Evolutionary conservation across 2,113 vertebrate genomes (phyloP), one percentile per base, ranked within the genome.

Genomic region (Rhegmatorhina hoffmannsi): DNA sequence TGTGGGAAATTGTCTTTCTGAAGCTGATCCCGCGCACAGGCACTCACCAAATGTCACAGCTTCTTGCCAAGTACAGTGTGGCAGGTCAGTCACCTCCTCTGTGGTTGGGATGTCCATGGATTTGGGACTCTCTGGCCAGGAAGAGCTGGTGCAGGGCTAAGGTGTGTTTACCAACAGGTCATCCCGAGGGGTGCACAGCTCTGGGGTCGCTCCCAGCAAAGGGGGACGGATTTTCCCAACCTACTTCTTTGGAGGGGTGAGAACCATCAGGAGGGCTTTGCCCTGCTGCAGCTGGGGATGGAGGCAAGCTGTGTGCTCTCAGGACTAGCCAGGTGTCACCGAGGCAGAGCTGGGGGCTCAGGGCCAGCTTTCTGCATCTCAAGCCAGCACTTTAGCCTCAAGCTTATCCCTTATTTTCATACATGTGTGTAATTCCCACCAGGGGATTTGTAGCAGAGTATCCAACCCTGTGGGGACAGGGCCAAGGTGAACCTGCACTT

Each of bases 401-500:
- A 91, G 84, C 75, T 43, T 62, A 55, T 58, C 55, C 68, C 69
- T 95, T 36, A 90, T 95, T 95, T 95, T 85, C 85, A 67, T 92
- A 86, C 13, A 2, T 52, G 47, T 44, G 56, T 47, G 43, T 75
- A 56, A 70, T 92, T 95, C 75, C 72, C 60, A 90, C 21, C 40
- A 24, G 85, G 52, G 47, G 74, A 73, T 25, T 76, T 72, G 77
- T 62, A 13, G 31, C 46, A n/a, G 56, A 75, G 31, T 20, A 10
- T 76, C 64, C 56, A 82, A 26, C 18, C 23, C 50, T 0, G 0
- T 25, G 60, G 63, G 72, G 89, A 59, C 34, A 63, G 34, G 75
- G 52, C 59, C 64, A 46, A 88, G 76, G 82, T 72, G 52, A 87
- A 70, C 55, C 50, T 90, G 59, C 59, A 56, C 59, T 90, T 56